phyloP scores from a whole-genome alignment of 2,888 invertebrate species.

The Epistrophe grossulariae region DNA sequence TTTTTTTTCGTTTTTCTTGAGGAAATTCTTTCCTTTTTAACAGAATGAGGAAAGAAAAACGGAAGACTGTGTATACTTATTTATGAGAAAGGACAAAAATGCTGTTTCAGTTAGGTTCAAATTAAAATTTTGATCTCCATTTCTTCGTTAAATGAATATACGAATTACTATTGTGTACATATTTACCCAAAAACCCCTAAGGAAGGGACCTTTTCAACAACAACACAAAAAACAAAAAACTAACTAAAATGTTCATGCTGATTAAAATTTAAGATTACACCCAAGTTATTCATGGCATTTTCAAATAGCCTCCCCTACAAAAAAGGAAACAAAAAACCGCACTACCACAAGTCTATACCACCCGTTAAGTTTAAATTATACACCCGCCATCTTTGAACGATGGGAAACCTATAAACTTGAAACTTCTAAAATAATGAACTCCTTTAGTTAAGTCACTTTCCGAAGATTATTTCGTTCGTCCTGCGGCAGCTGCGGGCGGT shows the following conservation, averaged over 20 bases:
- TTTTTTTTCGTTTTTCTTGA: background rate
- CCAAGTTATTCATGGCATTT: conserved; percentile 54
- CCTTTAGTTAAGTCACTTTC: conserved; percentile 34
- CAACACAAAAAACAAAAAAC: background rate
- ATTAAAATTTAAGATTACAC: conserved; percentile 55
- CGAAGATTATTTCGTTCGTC: conserved; percentile 6
- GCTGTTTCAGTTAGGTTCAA: conserved; percentile 42
- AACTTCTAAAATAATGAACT: conserved; percentile 47
- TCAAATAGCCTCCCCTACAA: conserved; percentile 2
- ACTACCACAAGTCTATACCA: conserved; percentile 3
- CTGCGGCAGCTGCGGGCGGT: background rate
- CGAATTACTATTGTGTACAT: conserved; percentile 2
- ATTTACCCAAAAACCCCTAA: conserved; percentile 1
- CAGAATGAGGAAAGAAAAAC: background rate
- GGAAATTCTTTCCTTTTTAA: conserved; percentile 4
- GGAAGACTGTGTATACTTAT: background rate
- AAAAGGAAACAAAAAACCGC: conserved; percentile 8
- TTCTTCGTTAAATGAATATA: background rate
- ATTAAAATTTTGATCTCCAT: conserved; percentile 54
- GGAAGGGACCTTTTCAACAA: conserved; percentile 31
- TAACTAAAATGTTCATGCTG: conserved; percentile 30
- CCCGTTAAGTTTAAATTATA: conserved; percentile 36
- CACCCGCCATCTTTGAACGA: conserved; percentile 8
- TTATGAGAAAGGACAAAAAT: conserved; percentile 23
- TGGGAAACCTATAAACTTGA: conserved; percentile 22